Conservation (phyloP, 2,113 vertebrate species). For the Boulengeromyrus knoepffleri region DNA sequence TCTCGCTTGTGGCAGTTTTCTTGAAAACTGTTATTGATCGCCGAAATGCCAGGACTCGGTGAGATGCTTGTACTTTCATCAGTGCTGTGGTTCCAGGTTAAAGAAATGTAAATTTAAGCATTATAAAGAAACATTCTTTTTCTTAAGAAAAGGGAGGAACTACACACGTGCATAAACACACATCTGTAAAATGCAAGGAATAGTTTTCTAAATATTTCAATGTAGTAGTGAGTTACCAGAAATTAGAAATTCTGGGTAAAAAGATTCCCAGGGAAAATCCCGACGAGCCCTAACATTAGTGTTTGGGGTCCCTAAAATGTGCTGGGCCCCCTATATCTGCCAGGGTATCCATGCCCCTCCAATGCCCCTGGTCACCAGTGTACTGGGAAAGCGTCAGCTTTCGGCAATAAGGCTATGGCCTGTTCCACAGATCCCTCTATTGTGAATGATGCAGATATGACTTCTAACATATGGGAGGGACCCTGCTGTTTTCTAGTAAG, state of each 20-base stretch:
- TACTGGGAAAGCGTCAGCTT: neutral
- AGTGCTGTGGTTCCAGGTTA: neutral
- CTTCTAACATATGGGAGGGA: neutral
- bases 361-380: neutral
- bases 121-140: neutral
- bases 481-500: neutral
- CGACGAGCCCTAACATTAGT: neutral
- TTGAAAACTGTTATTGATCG: neutral
- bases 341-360: neutral
- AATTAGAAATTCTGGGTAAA: neutral
- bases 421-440: neutral
- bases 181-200: neutral
- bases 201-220: neutral
- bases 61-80: neutral
- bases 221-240: neutral
- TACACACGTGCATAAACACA: neutral
- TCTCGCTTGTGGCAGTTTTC: neutral
- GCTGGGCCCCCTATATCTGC: neutral
- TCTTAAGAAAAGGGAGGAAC: neutral
- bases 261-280: too few relatives aligned
- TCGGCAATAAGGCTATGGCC: neutral
- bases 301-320: neutral
- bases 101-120: neutral
- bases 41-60: neutral
- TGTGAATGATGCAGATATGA: neutral